These are phyloP conservation scores for Squalus acanthias DNA, from an alignment of 2,797 vertebrate genomes.

Conservation along the genomic window DNA sequence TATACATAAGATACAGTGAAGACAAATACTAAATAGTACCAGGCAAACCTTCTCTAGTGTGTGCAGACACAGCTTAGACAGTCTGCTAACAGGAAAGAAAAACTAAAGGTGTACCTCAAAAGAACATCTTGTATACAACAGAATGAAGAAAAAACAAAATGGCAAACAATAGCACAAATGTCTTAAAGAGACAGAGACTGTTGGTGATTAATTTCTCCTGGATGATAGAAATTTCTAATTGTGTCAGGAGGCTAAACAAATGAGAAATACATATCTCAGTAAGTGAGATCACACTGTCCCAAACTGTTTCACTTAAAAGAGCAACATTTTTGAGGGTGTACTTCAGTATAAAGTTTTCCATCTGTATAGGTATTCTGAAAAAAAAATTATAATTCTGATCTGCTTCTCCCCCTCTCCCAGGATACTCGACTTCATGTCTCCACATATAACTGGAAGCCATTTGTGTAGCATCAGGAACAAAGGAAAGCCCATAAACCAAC, in stretches of 20 bases:
- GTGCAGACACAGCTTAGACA: background rate
- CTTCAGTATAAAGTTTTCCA: background rate
- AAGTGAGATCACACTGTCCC: background rate
- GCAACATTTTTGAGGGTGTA: background rate
- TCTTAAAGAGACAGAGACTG: background rate
- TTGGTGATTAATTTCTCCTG: background rate
- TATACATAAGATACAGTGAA: background rate
- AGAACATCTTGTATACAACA: background rate
- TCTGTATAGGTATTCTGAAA: background rate
- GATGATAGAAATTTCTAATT: background rate
- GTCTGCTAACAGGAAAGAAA: background rate
- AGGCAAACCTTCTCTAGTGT: background rate
- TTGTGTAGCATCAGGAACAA: background rate
- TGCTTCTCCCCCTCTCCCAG: background rate
- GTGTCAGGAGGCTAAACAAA: background rate
- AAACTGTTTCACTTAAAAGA: background rate
- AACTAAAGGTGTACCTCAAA: background rate
- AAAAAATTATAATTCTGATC: background rate
- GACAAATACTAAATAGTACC: background rate
- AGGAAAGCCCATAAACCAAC: background rate
- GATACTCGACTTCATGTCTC: background rate
- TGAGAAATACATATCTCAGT: background rate
- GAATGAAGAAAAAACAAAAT: background rate
- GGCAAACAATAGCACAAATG: background rate
- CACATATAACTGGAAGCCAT: background rate